Evolutionary conservation across 2,888 invertebrate genomes (phyloP).

Genomic region (Linnaemya tessellans): DNA sequence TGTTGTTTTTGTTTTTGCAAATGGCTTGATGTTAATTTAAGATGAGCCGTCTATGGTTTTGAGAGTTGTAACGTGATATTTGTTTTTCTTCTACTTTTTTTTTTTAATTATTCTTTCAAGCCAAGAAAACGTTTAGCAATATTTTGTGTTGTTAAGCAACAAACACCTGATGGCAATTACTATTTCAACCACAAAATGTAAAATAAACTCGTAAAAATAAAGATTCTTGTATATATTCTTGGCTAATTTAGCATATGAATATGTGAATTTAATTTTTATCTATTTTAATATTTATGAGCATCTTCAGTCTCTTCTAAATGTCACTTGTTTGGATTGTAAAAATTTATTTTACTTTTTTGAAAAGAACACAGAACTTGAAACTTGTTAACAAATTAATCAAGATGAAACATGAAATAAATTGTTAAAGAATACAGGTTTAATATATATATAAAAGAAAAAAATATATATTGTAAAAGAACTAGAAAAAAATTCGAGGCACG

Average conservation of each 20-base stretch:
- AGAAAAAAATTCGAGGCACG: neutral
- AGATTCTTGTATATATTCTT: conserved; percentile 11
- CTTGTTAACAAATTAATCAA: conserved; percentile 29
- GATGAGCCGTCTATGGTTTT: neutral
- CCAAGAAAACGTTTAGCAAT: neutral
- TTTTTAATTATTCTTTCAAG: neutral
- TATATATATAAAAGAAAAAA: no score
- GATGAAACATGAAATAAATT: conserved; percentile 31
- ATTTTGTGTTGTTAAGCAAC: neutral
- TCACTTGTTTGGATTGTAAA: conserved; percentile 63
- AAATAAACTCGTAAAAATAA: neutral
- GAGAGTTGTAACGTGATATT: neutral
- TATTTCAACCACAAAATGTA: conserved; percentile 2
- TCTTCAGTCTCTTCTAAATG: conserved; percentile 55
- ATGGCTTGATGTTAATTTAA: no score
- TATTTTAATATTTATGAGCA: conserved; percentile 51
- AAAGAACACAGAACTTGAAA: conserved; percentile 23
- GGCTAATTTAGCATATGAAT: neutral
- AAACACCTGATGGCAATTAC: conserved; percentile 54
- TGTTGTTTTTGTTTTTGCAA: neutral
- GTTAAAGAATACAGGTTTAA: neutral
- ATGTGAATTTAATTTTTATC: conserved; percentile 15
- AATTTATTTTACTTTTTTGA: neutral
- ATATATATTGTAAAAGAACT: neutral
- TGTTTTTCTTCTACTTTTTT: neutral